Conservation (phyloP, 2,113 vertebrate species). For the Ptychochromis oligacanthus region DNA sequence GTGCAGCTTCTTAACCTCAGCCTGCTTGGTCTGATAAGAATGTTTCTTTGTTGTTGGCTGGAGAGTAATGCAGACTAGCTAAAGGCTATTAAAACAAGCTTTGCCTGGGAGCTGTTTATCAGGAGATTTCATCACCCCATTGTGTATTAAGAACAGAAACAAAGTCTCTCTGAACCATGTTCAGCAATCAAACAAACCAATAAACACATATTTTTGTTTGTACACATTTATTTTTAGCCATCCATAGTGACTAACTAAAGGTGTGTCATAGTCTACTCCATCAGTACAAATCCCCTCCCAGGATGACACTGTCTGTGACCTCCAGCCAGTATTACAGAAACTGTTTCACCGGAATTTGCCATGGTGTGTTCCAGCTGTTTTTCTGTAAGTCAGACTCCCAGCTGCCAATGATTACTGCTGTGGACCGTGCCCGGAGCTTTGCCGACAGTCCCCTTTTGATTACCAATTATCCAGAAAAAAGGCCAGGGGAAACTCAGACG, state of each 20-base stretch:
- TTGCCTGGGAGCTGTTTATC: constrained; percentile 57
- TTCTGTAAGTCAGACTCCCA: constrained; percentile 60
- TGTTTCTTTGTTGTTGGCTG: constrained; percentile 66
- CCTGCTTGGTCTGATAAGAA: constrained; percentile 75
- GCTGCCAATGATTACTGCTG: constrained; percentile 74
- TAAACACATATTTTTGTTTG: constrained; percentile 11
- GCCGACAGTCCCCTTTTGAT: constrained; percentile 75
- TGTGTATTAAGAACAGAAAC: constrained; percentile 39
- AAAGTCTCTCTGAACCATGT: constrained; percentile 22
- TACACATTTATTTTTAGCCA: neutral
- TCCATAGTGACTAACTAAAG: constrained; percentile 1
- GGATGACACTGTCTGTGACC: constrained; percentile 67
- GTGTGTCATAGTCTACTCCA: neutral
- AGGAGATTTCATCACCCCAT: constrained; percentile 57
- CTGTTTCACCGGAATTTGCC: constrained; percentile 57
- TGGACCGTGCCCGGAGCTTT: constrained; percentile 55
- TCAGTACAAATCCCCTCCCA: constrained; percentile 44
- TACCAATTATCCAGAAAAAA: constrained; percentile 73
- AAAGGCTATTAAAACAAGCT: constrained; percentile 64
- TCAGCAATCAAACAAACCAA: constrained; percentile 30
- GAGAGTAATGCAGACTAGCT: constrained; percentile 61
- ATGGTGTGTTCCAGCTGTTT: constrained; percentile 63
- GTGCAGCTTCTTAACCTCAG: constrained; percentile 71
- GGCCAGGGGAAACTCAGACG: constrained; percentile 51
- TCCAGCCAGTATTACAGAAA: constrained; percentile 53